Evolutionary conservation across 2,888 invertebrate species (phyloP).

Genomic region (Sarcophaga rosellei): DNA sequence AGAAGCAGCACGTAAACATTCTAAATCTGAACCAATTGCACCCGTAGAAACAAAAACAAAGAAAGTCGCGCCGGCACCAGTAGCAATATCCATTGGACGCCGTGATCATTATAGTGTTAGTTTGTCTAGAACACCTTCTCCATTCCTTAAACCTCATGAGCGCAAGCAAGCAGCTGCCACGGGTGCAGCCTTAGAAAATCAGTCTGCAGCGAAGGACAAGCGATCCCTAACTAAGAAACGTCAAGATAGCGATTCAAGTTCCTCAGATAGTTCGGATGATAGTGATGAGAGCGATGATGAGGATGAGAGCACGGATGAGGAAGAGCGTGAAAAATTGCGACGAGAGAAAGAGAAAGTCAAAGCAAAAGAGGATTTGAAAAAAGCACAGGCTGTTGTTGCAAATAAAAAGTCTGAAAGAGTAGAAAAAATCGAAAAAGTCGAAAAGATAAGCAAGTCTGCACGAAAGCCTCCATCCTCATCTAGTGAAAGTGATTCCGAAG

Average conservation of each 20-base stretch:
- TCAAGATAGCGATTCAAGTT: constrained; percentile 81
- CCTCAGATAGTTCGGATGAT: constrained; percentile 83
- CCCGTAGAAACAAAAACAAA: constrained; percentile 53
- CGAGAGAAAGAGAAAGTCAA: constrained; percentile 61
- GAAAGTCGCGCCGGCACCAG: constrained; percentile 59
- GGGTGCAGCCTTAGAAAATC: constrained; percentile 33
- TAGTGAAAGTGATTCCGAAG: constrained; percentile 70
- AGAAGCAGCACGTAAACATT: constrained; percentile 51
- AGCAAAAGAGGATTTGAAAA: constrained; percentile 60
- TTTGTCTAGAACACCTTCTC: constrained; percentile 92
- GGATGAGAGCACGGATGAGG: constrained; percentile 70
- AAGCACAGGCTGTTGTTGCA: constrained; percentile 20
- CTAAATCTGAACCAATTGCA: constrained; percentile 55
- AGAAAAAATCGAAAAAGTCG: constrained; percentile 52
- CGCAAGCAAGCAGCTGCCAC: constrained; percentile 70
- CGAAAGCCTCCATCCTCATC: constrained; percentile 64
- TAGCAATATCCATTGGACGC: constrained; percentile 58
- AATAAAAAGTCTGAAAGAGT: constrained; percentile 61
- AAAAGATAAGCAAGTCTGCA: constrained; percentile 41
- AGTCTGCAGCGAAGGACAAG: constrained; percentile 49
- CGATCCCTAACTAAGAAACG: constrained; percentile 71
- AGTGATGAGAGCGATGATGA: constrained; percentile 78
- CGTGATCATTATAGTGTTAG: constrained; percentile 86
- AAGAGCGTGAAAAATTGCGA: constrained; percentile 56
- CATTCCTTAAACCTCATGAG: constrained; percentile 86